Evolutionary conservation across 1,140 invertebrate genomes (phyloP).

Genomic region (Drosophila subpulchrella): DNA sequence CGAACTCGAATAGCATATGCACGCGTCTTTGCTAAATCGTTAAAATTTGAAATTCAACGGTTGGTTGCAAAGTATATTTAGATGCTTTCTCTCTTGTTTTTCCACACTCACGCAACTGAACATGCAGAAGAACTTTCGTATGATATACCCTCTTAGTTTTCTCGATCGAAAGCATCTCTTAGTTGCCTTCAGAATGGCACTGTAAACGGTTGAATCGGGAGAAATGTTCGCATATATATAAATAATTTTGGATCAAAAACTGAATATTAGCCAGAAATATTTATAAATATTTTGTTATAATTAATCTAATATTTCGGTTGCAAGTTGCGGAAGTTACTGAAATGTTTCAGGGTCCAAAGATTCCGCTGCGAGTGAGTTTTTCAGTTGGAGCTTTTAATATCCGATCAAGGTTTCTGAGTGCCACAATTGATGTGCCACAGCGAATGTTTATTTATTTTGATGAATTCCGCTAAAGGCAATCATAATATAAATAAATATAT

Average conservation of each 20-base stretch:
- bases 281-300: conserved; percentile 34
- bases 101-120: neutral
- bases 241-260: conserved; percentile 4
- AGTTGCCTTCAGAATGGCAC: conserved; percentile 44
- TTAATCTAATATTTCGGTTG: conserved; percentile 4
- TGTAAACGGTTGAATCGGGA: conserved; percentile 11
- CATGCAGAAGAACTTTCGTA: neutral
- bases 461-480: conserved; percentile 30
- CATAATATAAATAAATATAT: conserved; percentile 28
- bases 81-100: conserved; percentile 7
- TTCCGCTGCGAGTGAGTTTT: conserved; percentile 44
- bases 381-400: conserved; percentile 17
- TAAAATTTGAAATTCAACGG: conserved; percentile 15
- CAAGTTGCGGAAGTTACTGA: conserved; percentile 2
- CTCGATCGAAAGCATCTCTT: conserved; percentile 25
- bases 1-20: conserved; percentile 1
- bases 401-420: conserved; percentile 29
- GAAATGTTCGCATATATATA: conserved; percentile 10
- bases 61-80: conserved; percentile 12
- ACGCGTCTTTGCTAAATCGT: conserved; percentile 7
- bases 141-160: neutral
- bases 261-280: conserved; percentile 11
- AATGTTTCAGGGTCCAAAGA: conserved; percentile 45
- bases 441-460: conserved; percentile 43
- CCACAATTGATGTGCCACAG: conserved; percentile 27